phyloP scores from a whole-genome alignment of 2,113 vertebrate genomes.

The Holacanthus passer region DNA sequence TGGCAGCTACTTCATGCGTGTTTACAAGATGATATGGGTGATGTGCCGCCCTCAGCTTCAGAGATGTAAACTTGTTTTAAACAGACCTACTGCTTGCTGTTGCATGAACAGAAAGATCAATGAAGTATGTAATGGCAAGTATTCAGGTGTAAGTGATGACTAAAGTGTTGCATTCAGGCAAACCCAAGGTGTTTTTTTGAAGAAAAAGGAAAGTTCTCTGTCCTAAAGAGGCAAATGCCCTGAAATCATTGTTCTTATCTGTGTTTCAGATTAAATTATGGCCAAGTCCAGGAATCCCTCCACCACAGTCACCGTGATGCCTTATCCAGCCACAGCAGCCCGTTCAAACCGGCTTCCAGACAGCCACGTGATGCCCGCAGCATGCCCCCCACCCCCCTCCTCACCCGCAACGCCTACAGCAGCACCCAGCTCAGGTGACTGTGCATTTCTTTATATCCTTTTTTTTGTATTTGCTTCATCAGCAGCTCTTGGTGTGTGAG shows the following conservation, averaged over 20 bases:
- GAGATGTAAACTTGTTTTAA: conserved; percentile 4
- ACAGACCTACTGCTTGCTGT: conserved; percentile 21
- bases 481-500: neutral
- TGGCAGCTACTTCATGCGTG: neutral
- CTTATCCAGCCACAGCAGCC: conserved; percentile 90
- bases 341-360: conserved; percentile 86
- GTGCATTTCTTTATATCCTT: neutral
- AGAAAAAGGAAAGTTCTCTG: conserved; percentile 27
- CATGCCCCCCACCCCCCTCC: conserved; percentile 95
- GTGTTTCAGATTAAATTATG: conserved; percentile 67
- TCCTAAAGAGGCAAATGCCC: conserved; percentile 32
- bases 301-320: conserved; percentile 81
- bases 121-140: conserved; percentile 56
- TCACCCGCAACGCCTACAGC: conserved; percentile 95
- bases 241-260: conserved; percentile 63
- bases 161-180: conserved; percentile 27
- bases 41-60: conserved; percentile 17
- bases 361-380: conserved; percentile 89
- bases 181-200: neutral
- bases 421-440: conserved; percentile 93
- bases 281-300: conserved; percentile 65
- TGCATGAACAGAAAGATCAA: conserved; percentile 49
- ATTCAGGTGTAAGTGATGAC: conserved; percentile 42
- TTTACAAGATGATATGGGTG: conserved; percentile 30
- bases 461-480: neutral